phyloP scores from a whole-genome alignment of 2,113 vertebrate species.

The Irena cyanogastra region DNA sequence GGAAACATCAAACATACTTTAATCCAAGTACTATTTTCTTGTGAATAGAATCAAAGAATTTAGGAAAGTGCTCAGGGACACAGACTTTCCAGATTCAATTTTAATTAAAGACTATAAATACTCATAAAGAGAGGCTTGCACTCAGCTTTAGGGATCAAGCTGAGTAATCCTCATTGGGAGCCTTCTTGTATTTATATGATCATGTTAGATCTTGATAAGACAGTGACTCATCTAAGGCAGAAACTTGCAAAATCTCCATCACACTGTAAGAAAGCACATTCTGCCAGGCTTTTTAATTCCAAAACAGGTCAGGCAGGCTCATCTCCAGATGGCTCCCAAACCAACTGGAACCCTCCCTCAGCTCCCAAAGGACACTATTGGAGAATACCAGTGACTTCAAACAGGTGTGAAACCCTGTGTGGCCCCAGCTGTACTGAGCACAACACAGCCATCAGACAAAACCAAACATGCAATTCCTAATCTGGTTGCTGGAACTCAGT shows the following conservation, averaged over 20 bases:
- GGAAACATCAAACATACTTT: slow-evolving; percentile 2
- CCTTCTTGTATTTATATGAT: neutral
- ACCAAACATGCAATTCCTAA: neutral
- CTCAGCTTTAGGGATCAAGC: slow-evolving; percentile 29
- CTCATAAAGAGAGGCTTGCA: slow-evolving; percentile 1
- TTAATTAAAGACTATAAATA: slow-evolving; percentile 45
- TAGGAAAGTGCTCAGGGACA: neutral
- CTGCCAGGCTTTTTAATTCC: neutral
- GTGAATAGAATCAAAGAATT: slow-evolving; percentile 35
- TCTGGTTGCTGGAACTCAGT: neutral
- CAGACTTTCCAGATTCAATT: neutral
- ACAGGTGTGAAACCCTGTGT: neutral
- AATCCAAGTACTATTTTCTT: slow-evolving; percentile 16
- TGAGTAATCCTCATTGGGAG: slow-evolving; percentile 20
- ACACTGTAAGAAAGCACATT: neutral
- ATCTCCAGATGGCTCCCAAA: neutral
- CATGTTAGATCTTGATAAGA: neutral
- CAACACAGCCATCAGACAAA: neutral
- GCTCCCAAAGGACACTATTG: neutral
- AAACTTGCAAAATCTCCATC: slow-evolving; percentile 9
- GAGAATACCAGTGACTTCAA: neutral
- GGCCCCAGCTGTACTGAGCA: neutral
- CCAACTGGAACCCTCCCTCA: neutral
- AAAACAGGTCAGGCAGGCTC: neutral
- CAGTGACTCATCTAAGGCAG: neutral